phyloP scores from a whole-genome alignment of 2,113 vertebrate species.

The Asarcornis scutulata region DNA sequence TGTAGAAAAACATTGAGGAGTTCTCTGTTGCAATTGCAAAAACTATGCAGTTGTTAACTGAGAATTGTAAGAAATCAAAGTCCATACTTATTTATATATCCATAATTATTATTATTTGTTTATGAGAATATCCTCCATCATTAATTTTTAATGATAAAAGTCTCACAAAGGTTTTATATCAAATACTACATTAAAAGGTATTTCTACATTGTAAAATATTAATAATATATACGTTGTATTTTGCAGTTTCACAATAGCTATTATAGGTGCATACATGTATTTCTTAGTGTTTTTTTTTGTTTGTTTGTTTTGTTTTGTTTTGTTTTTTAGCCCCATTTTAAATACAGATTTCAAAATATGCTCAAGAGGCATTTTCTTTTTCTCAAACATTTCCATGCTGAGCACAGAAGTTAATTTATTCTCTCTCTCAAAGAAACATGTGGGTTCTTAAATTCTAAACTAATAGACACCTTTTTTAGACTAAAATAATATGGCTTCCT shows the following conservation, averaged over 20 bases:
- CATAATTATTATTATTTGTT: neutral
- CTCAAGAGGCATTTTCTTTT: slow-evolving; percentile 44
- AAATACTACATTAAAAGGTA: neutral
- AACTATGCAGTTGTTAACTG: neutral
- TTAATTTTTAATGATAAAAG: neutral
- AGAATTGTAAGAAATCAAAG: neutral
- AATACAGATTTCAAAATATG: slow-evolving; percentile 65
- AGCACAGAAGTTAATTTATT: slow-evolving; percentile 65
- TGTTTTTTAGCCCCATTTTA: slow-evolving; percentile 5
- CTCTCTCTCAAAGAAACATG: slow-evolving; percentile 52
- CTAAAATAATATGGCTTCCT: slow-evolving; percentile 62
- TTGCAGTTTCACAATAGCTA: neutral
- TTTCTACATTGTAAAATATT: neutral
- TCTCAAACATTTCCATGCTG: slow-evolving; percentile 58
- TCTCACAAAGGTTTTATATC: neutral
- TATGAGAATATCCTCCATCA: neutral
- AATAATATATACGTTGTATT: neutral
- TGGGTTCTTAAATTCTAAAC: slow-evolving; percentile 66
- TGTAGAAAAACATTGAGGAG: neutral
- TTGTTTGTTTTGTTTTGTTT: neutral
- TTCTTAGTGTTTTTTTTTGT: slow-evolving; percentile 17
- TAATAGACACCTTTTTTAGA: slow-evolving; percentile 66
- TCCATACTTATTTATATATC: neutral
- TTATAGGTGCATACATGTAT: neutral
- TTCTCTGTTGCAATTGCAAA: neutral